Percentiles rank a stretch among this genome's conserved stretches.
These are phyloP conservation scores for Bothrops jararaca DNA, from an alignment of 2,113 vertebrate genomes.

Conservation along the genomic window DNA sequence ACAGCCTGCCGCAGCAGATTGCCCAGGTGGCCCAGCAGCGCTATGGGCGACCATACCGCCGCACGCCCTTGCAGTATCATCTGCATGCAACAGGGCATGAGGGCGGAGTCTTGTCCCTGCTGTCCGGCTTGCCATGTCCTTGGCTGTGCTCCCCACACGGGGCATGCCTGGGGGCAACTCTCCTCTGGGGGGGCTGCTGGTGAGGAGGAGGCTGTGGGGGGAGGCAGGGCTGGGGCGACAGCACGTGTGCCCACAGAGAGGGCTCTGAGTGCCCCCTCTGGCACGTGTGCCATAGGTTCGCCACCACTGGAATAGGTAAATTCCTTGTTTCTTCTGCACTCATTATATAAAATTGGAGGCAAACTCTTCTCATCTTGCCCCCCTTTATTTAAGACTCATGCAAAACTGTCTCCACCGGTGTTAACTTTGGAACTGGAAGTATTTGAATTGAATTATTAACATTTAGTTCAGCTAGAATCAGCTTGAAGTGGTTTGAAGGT, in stretches of 20 bases:
- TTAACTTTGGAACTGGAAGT: not conserved
- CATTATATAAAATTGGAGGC: not conserved
- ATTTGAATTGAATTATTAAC: not conserved
- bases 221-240: too few relatives aligned
- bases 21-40: too few relatives aligned
- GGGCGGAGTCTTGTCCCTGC: too few relatives aligned
- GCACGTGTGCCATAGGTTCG: too few relatives aligned
- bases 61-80: too few relatives aligned
- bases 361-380: not conserved
- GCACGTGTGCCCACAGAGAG: too few relatives aligned
- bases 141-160: too few relatives aligned
- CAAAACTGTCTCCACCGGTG: not conserved
- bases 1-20: rapidly evolving
- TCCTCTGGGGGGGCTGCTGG: too few relatives aligned
- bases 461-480: not conserved
- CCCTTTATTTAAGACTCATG: not conserved
- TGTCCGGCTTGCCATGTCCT: too few relatives aligned
- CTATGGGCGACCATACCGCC: too few relatives aligned
- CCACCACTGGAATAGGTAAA: not conserved
- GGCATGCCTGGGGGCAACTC: rapidly evolving
- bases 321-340: not conserved
- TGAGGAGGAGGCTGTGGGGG: too few relatives aligned
- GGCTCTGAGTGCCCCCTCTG: too few relatives aligned
- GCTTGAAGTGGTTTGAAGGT: conserved; percentile 1
- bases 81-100: rapidly evolving